A percentile compares a stretch with the other conserved stretches of the same genome.
Conservation (phyloP, 2,113 vertebrate species). For the Ciconia maguari region DNA sequence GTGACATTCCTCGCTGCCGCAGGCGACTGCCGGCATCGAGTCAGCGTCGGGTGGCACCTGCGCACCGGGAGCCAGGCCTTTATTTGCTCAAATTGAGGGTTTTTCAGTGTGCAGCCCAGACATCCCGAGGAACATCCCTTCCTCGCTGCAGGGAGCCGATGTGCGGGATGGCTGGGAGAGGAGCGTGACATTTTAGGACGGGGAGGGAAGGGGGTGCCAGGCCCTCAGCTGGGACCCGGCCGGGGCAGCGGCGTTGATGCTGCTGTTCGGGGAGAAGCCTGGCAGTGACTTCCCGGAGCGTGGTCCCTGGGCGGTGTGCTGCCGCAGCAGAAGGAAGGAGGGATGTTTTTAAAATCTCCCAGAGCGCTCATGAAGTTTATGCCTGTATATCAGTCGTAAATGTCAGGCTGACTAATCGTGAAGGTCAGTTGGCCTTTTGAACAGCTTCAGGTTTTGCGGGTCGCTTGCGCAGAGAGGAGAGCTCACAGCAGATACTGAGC, state of each 20-base stretch:
- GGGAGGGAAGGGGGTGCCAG: background rate
- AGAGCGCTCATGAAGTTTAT: background rate
- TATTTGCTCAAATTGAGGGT: background rate
- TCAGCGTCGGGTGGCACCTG: background rate
- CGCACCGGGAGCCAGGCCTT: accelerated
- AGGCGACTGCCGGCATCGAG: background rate
- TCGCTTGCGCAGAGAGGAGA: background rate
- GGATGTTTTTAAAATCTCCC: background rate
- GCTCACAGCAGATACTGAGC: background rate
- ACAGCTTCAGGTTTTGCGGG: background rate
- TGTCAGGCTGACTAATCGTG: background rate
- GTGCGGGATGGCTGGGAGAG: accelerated
- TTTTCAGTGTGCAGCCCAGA: background rate
- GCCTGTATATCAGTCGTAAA: accelerated
- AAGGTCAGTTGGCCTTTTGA: background rate
- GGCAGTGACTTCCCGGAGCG: background rate
- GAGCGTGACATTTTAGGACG: background rate
- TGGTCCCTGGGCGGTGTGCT: background rate
- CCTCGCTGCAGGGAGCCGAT: accelerated
- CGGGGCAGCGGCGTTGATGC: accelerated
- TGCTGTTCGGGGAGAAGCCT: background rate
- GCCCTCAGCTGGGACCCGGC: too few species aligned
- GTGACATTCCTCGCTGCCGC: accelerated
- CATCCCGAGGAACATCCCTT: background rate
- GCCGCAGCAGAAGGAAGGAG: background rate